These are phyloP conservation scores for Hyphantria cunea DNA, from an alignment of 1,140 invertebrate genomes.

Conservation along the genomic window DNA sequence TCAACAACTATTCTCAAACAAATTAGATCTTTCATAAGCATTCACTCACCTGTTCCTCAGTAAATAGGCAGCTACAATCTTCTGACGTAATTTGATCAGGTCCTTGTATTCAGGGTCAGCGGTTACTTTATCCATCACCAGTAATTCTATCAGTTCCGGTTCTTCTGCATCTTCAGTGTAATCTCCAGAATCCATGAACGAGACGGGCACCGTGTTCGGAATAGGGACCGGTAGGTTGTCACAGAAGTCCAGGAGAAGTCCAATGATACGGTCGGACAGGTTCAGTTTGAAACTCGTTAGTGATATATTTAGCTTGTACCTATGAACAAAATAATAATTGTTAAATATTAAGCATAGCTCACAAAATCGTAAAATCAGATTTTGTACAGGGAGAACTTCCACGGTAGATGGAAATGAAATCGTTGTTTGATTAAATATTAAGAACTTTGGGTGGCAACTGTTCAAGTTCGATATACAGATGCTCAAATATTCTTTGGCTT, in stretches of 20 bases:
- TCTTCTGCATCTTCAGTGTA: slow-evolving; percentile 61
- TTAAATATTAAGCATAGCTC: no score
- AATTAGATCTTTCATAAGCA: no score
- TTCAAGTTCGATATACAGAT: no score
- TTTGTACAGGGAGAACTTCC: no score
- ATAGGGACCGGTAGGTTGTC: slow-evolving; percentile 85
- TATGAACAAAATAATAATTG: slow-evolving; percentile 62
- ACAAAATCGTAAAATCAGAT: no score
- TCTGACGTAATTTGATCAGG: slow-evolving; percentile 70
- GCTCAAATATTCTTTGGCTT: no score
- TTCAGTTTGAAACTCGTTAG: slow-evolving; percentile 89
- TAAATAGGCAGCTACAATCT: slow-evolving; percentile 76
- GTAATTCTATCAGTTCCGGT: slow-evolving; percentile 47
- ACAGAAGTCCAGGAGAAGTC: slow-evolving; percentile 86
- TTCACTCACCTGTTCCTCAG: slow-evolving; percentile 71
- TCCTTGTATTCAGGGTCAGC: slow-evolving; percentile 68
- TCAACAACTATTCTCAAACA: no score
- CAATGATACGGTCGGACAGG: slow-evolving; percentile 88
- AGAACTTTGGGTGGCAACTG: no score
- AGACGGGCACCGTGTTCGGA: slow-evolving; percentile 75
- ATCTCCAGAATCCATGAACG: slow-evolving; percentile 71
- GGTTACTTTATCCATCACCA: slow-evolving; percentile 58
- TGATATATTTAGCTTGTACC: slow-evolving; percentile 90
- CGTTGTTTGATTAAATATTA: no score
- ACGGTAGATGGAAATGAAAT: no score